These are phyloP conservation scores for Xyliphius kryptos DNA, from an alignment of 2,113 vertebrate species.

Conservation along the genomic window DNA sequence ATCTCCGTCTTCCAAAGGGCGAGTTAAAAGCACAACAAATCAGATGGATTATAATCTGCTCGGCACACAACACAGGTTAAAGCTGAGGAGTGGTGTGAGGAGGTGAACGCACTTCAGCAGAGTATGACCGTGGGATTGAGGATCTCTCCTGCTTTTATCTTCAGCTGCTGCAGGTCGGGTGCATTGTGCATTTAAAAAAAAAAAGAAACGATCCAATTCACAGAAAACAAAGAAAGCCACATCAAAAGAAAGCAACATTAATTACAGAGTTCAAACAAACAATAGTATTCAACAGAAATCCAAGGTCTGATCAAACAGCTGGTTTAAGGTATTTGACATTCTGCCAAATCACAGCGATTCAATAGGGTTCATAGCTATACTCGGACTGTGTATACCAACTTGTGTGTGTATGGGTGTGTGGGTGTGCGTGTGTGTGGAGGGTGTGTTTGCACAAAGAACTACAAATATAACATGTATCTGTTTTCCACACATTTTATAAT, in stretches of 20 bases:
- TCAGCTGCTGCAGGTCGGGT: slow-evolving; percentile 54
- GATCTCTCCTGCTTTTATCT: slow-evolving; percentile 62
- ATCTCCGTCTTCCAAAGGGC: no score
- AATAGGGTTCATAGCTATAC: slow-evolving; percentile 83
- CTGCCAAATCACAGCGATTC: slow-evolving; percentile 51
- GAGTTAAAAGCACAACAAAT: slow-evolving; percentile 14
- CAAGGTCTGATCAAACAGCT: slow-evolving; percentile 44
- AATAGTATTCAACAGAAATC: slow-evolving; percentile 44
- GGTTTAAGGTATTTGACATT: slow-evolving; percentile 46
- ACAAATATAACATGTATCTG: neutral
- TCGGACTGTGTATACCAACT: slow-evolving; percentile 64
- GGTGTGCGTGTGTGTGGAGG: slow-evolving; percentile 50
- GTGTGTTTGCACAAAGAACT: slow-evolving; percentile 63
- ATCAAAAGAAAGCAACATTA: slow-evolving; percentile 44
- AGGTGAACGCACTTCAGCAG: slow-evolving; percentile 63
- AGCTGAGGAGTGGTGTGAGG: slow-evolving; percentile 44
- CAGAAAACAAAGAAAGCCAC: slow-evolving; percentile 41
- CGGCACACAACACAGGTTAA: slow-evolving; percentile 46
- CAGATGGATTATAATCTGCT: slow-evolving; percentile 17
- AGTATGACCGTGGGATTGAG: slow-evolving; percentile 74
- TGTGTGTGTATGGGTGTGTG: slow-evolving; percentile 54
- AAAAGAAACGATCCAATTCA: slow-evolving; percentile 47
- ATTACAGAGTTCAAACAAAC: slow-evolving; percentile 31
- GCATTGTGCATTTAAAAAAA: slow-evolving; percentile 48
- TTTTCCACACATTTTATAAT: no score